Evolutionary conservation across 1,140 invertebrate species (phyloP).

Genomic region (Ceratina australensis): DNA sequence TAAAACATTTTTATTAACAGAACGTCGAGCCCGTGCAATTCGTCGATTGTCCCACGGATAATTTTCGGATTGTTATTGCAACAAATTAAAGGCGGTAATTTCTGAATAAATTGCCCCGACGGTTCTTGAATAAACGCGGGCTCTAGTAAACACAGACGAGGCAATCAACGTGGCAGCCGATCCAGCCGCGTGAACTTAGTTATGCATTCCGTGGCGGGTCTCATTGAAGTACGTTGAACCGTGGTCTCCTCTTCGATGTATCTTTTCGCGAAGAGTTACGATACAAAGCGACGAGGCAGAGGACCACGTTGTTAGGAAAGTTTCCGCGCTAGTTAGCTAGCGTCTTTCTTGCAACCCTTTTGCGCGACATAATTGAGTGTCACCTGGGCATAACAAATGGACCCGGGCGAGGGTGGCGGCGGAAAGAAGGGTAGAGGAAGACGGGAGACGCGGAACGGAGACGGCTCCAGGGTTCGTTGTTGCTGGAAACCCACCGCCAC

Average conservation of each 20-base stretch:
- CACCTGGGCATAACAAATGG: slow-evolving; percentile 73
- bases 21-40: neutral
- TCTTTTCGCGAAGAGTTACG: slow-evolving; percentile 53
- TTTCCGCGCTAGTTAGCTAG: slow-evolving; percentile 66
- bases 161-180: neutral
- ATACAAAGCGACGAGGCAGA: slow-evolving; percentile 40
- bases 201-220: slow-evolving; percentile 42
- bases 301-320: slow-evolving; percentile 67
- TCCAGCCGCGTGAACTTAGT: slow-evolving; percentile 42
- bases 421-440: slow-evolving; percentile 58
- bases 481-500: slow-evolving; percentile 61
- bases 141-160: neutral
- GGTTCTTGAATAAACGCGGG: neutral
- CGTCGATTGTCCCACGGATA: too few species aligned
- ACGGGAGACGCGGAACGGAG: slow-evolving; percentile 44
- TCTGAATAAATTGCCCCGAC: too few species aligned
- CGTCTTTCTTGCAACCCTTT: slow-evolving; percentile 68
- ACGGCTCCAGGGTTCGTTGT: slow-evolving; percentile 58
- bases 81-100: too few species aligned
- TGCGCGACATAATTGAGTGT: slow-evolving; percentile 72
- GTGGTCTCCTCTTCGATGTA: slow-evolving; percentile 50
- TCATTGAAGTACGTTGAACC: slow-evolving; percentile 41
- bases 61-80: too few species aligned
- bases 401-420: slow-evolving; percentile 49
- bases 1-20: neutral